Percentiles rank a stretch among this genome's conserved stretches.
These are phyloP conservation scores for Tribolium freemani DNA, from an alignment of 2,888 invertebrate species.

Conservation along the genomic window DNA sequence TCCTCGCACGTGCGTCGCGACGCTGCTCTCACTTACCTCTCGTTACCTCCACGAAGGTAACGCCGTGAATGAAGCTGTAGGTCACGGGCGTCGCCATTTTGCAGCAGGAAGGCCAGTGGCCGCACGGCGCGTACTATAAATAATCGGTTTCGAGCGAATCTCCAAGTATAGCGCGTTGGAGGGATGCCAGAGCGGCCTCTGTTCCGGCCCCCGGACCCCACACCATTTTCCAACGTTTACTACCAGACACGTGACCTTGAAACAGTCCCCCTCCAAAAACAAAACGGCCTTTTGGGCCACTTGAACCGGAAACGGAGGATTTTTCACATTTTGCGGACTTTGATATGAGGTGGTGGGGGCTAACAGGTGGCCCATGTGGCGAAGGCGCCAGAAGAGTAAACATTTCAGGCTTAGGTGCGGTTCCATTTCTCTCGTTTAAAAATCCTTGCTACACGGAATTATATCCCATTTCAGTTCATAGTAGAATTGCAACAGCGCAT, in stretches of 20 bases:
- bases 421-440: too few species aligned
- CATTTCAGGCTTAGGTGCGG: too few species aligned
- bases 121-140: conserved; percentile 77
- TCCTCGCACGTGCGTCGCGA: not conserved
- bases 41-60: conserved; percentile 18
- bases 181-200: conserved; percentile 74
- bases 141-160: conserved; percentile 79
- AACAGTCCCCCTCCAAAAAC: not conserved
- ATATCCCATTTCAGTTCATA: too few species aligned
- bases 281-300: not conserved
- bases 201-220: conserved; percentile 61
- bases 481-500: too few species aligned
- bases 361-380: too few species aligned
- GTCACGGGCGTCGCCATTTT: conserved; percentile 70
- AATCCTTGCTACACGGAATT: too few species aligned
- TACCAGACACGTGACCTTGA: conserved; percentile 41
- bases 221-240: conserved; percentile 29
- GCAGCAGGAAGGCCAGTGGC: conserved; percentile 70
- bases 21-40: not conserved
- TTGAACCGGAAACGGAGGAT: too few species aligned
- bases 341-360: too few species aligned
- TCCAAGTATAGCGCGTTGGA: conserved; percentile 93
- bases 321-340: too few species aligned
- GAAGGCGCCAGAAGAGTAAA: too few species aligned
- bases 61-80: conserved; percentile 61